phyloP scores from a whole-genome alignment of 2,113 vertebrate genomes.

The Ochotona curzoniae region DNA sequence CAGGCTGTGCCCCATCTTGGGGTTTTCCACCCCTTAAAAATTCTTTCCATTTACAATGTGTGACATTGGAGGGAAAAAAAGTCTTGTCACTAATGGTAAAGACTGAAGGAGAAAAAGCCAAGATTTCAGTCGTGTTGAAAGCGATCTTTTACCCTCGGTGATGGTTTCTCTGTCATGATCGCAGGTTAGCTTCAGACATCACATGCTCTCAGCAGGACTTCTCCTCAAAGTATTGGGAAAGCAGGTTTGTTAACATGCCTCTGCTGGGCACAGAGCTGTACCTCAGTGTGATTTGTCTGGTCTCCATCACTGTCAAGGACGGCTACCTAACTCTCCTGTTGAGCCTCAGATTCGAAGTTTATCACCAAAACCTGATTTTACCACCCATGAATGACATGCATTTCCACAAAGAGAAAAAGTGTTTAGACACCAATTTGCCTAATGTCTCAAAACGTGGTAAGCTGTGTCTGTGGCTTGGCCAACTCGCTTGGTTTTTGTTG shows the following conservation, averaged over 20 bases:
- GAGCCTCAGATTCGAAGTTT: not conserved
- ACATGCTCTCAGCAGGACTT: not conserved
- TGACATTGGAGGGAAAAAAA: constrained; percentile 41
- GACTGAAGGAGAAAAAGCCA: not conserved
- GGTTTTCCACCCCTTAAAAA: constrained; percentile 71
- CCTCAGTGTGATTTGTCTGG: too few species aligned
- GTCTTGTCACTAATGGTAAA: constrained; percentile 45
- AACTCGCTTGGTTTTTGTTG: accelerated
- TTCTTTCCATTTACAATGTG: constrained; percentile 70
- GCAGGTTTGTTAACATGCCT: not conserved
- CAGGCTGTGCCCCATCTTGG: not conserved
- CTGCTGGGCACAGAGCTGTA: too few species aligned
- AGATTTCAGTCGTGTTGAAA: not conserved
- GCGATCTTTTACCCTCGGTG: not conserved
- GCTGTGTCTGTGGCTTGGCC: too few species aligned
- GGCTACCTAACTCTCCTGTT: constrained; percentile 30
- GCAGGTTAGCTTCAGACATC: too few species aligned
- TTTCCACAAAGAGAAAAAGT: not conserved
- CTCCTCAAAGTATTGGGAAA: not conserved
- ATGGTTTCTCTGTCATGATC: not conserved
- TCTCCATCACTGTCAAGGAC: not conserved
- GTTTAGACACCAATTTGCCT: not conserved
- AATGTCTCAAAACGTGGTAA: too few species aligned
- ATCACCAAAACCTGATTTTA: not conserved
- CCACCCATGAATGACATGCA: not conserved